phyloP scores from a whole-genome alignment of 2,113 vertebrate species.

The Cottus gobio region DNA sequence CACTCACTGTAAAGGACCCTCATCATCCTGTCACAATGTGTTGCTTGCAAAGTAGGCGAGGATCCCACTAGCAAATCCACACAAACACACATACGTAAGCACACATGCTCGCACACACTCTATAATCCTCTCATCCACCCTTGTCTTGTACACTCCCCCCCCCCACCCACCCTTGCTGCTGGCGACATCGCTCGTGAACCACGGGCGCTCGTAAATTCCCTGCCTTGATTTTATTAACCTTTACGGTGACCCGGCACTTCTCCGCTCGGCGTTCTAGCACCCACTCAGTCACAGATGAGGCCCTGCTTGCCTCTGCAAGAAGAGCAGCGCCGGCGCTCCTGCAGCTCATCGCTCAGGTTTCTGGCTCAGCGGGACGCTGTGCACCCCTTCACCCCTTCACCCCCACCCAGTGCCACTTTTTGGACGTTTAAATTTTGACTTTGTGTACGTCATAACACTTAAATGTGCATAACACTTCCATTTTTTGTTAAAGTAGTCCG shows the following conservation, averaged over 20 bases:
- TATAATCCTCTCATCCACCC: conserved; percentile 66
- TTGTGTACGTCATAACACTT: conserved; percentile 12
- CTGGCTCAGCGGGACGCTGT: conserved; percentile 39
- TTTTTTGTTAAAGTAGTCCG: not conserved
- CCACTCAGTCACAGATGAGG: conserved; percentile 77
- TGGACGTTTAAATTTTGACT: conserved; percentile 25
- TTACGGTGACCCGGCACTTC: conserved; percentile 78
- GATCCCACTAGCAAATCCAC: conserved; percentile 45
- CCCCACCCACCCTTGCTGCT: conserved; percentile 2
- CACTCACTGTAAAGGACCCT: conserved; percentile 47
- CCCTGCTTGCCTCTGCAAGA: conserved; percentile 47
- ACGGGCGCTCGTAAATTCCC: conserved; percentile 81
- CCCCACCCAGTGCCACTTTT: no score
- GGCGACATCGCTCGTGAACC: conserved; percentile 71
- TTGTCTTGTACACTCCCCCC: conserved; percentile 65
- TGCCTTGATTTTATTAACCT: conserved; percentile 82
- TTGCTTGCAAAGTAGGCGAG: conserved; percentile 61
- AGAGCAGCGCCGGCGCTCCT: conserved; percentile 39
- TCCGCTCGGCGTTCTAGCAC: conserved; percentile 73
- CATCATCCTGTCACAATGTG: conserved; percentile 64
- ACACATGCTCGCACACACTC: conserved; percentile 42
- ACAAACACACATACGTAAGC: conserved; percentile 41
- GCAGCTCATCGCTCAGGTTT: conserved; percentile 71
- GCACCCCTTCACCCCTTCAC: no score
- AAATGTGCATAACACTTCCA: not conserved